Evolutionary conservation across 2,113 vertebrate genomes (phyloP).

Genomic region (Emydura subglobosa): DNA sequence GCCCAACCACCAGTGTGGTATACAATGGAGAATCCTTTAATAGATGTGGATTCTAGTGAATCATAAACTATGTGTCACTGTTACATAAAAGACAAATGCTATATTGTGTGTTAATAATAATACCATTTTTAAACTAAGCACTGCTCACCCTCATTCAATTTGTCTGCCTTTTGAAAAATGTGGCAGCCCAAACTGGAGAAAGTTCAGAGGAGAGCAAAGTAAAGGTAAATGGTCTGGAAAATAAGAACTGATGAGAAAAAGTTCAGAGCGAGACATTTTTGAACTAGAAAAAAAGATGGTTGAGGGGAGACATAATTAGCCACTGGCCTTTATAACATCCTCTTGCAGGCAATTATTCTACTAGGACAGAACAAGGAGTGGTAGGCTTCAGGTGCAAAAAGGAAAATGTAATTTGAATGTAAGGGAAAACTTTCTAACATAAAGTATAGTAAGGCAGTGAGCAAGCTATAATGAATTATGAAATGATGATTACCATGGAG

Average conservation of each 20-base stretch:
- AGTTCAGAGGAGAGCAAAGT: constrained; percentile 21
- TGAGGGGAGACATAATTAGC: constrained; percentile 30
- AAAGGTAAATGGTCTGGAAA: constrained; percentile 34
- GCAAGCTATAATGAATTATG: not conserved
- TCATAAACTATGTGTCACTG: constrained; percentile 24
- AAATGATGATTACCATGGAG: not conserved
- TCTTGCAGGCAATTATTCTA: constrained; percentile 26
- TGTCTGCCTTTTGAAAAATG: constrained; percentile 37
- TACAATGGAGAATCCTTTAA: constrained; percentile 22
- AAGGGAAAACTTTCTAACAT: not conserved
- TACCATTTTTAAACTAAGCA: constrained; percentile 24
- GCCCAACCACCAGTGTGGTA: constrained; percentile 5
- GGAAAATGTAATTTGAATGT: not conserved
- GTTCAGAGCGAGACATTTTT: not conserved
- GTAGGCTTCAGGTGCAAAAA: constrained; percentile 1
- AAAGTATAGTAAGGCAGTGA: constrained; percentile 6
- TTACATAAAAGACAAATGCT: constrained; percentile 7
- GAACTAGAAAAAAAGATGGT: not conserved
- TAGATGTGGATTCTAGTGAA: not conserved
- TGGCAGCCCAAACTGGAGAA: constrained; percentile 14
- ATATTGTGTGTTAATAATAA: not conserved
- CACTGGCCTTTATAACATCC: not conserved
- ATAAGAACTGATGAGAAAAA: not conserved
- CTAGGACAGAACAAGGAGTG: constrained; percentile 13
- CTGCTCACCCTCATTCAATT: constrained; percentile 7